Evolutionary conservation across 2,797 vertebrate species (phyloP).

Genomic region (Lates japonicus): DNA sequence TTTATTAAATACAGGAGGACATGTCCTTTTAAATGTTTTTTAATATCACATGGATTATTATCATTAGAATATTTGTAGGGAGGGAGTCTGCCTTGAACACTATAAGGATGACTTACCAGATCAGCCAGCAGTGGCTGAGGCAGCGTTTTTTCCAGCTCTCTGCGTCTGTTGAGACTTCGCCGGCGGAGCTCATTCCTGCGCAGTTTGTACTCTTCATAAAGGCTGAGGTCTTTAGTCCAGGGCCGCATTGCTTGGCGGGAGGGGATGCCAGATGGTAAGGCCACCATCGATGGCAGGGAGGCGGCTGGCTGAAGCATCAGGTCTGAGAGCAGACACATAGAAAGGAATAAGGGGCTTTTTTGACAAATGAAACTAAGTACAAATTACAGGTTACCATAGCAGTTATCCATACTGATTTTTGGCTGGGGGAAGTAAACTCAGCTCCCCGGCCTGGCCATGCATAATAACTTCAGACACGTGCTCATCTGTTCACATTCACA

Average conservation of each 20-base stretch:
- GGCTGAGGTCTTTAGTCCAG: slow-evolving; percentile 81
- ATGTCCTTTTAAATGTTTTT: not conserved
- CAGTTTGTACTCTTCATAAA: slow-evolving; percentile 85
- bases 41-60: too few species aligned
- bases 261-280: slow-evolving; percentile 31
- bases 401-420: too few species aligned
- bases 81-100: not conserved
- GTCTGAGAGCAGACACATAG: slow-evolving; percentile 40
- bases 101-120: slow-evolving; percentile 63
- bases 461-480: too few species aligned
- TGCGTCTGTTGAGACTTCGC: slow-evolving; percentile 75
- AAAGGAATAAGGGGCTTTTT: not conserved
- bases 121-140: slow-evolving; percentile 87
- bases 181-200: slow-evolving; percentile 83
- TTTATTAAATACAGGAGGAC: not conserved
- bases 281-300: slow-evolving; percentile 25
- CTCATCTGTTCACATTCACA: not conserved
- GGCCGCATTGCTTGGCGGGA: slow-evolving; percentile 66
- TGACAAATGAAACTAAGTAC: not conserved
- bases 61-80: not conserved
- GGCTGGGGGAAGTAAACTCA: not conserved
- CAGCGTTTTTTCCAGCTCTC: slow-evolving; percentile 85
- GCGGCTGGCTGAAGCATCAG: slow-evolving; percentile 12
- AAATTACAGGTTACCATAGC: not conserved
- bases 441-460: too few species aligned